Evolutionary conservation across 1,140 invertebrate genomes (phyloP).

Genomic region (Leguminivora glycinivorella): DNA sequence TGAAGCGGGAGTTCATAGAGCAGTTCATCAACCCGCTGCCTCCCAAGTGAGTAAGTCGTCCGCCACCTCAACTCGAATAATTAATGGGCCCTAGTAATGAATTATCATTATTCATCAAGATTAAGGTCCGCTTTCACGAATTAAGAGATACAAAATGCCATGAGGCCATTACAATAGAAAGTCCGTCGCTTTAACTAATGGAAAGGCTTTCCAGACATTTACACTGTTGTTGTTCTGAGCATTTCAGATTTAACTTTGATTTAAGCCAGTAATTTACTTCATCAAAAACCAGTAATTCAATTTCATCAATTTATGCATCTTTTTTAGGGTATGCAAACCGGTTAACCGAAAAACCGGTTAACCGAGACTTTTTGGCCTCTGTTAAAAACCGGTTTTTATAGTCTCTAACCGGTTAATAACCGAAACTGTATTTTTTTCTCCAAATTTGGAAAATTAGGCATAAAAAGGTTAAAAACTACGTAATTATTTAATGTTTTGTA

Average conservation of each 20-base stretch:
- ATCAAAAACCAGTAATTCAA: not conserved
- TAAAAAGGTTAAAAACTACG: no score
- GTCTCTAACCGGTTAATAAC: no score
- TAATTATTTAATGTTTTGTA: no score
- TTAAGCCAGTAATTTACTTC: not conserved
- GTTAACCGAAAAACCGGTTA: no score
- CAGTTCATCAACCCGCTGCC: conserved; percentile 81
- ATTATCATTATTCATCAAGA: conserved; percentile 39
- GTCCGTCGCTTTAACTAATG: conserved; percentile 11
- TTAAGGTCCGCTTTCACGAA: conserved; percentile 36
- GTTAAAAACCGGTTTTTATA: no score
- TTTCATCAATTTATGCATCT: no score
- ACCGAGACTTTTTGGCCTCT: no score
- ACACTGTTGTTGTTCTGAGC: not conserved
- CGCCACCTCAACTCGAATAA: conserved; percentile 27
- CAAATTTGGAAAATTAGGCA: no score
- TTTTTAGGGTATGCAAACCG: no score
- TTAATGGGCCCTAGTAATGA: conserved; percentile 31
- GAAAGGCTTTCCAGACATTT: conserved; percentile 1
- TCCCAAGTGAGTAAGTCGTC: conserved; percentile 62
- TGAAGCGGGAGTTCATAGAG: conserved; percentile 84
- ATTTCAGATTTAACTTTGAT: conserved; percentile 5
- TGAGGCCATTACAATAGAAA: not conserved
- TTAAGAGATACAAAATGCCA: conserved; percentile 38
- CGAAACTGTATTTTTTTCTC: no score